Conservation (phyloP, 2,797 vertebrate genomes). For the Acrossocheilus wenchowensis region DNA sequence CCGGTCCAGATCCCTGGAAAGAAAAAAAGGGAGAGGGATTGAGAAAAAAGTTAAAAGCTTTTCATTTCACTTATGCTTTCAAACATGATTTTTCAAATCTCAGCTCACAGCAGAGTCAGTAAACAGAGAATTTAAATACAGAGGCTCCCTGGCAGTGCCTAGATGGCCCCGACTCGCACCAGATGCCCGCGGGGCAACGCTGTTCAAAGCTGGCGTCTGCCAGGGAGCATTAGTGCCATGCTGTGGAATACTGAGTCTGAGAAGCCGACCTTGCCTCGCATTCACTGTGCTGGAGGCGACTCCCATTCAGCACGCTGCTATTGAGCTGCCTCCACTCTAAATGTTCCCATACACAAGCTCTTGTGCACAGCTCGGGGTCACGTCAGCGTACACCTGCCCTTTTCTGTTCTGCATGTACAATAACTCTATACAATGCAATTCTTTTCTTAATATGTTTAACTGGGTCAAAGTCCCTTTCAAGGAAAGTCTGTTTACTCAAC, state of each 20-base stretch:
- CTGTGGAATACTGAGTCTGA: constrained; percentile 34
- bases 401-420: constrained; percentile 23
- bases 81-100: constrained; percentile 17
- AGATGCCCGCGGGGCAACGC: background rate
- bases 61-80: constrained; percentile 29
- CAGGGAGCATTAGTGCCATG: constrained; percentile 44
- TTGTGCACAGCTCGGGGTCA: constrained; percentile 16
- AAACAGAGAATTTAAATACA: constrained; percentile 33
- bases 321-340: constrained; percentile 12
- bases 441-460: constrained; percentile 20
- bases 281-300: constrained; percentile 19
- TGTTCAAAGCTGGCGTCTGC: constrained; percentile 42
- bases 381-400: constrained; percentile 15
- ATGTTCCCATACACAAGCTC: background rate
- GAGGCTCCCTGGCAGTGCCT: background rate
- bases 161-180: background rate
- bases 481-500: constrained; percentile 8
- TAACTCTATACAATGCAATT: constrained; percentile 24
- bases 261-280: background rate
- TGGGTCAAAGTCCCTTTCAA: constrained; percentile 12
- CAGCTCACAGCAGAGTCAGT: background rate
- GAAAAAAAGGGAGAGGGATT: background rate
- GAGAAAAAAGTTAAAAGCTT: constrained; percentile 27
- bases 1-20: constrained; percentile 90
- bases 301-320: constrained; percentile 9